These are phyloP conservation scores for Zhuqinia jingwanae DNA, from an alignment of 2,888 invertebrate species.

Conservation along the genomic window DNA sequence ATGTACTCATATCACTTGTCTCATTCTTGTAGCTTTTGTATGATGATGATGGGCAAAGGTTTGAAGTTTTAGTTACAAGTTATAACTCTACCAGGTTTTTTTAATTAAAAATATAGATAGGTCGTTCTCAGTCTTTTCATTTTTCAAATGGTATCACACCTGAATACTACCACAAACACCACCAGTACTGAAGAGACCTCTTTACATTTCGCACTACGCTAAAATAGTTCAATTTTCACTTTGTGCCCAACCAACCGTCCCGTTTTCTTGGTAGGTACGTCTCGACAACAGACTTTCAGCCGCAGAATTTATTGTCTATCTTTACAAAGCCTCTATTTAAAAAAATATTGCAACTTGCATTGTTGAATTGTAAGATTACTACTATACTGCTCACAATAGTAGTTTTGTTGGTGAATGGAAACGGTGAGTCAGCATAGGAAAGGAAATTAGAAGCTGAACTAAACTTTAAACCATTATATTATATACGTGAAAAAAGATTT, in stretches of 20 bases:
- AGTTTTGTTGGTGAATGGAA: conserved; percentile 34
- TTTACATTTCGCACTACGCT: background rate
- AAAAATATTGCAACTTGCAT: conserved; percentile 7
- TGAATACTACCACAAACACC: background rate
- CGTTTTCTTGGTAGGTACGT: background rate
- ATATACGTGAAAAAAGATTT: too few species aligned
- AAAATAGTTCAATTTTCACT: conserved; percentile 56
- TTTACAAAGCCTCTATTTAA: background rate
- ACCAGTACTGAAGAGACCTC: background rate
- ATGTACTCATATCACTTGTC: background rate
- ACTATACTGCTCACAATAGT: background rate
- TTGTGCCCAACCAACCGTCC: conserved; percentile 59
- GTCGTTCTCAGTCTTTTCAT: conserved; percentile 22
- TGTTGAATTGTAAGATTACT: conserved; percentile 4
- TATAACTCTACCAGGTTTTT: too few species aligned
- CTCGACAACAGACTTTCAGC: background rate
- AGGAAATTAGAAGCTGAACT: background rate
- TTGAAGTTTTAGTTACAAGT: too few species aligned
- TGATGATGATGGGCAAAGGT: too few species aligned
- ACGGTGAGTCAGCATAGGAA: conserved; percentile 52
- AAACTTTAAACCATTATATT: too few species aligned
- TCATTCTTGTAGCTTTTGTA: background rate
- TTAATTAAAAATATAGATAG: conserved; percentile 40
- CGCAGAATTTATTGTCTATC: background rate
- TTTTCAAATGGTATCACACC: background rate